These are phyloP conservation scores for Drosophila albomicans DNA, from an alignment of 1,140 invertebrate species.

Conservation along the genomic window DNA sequence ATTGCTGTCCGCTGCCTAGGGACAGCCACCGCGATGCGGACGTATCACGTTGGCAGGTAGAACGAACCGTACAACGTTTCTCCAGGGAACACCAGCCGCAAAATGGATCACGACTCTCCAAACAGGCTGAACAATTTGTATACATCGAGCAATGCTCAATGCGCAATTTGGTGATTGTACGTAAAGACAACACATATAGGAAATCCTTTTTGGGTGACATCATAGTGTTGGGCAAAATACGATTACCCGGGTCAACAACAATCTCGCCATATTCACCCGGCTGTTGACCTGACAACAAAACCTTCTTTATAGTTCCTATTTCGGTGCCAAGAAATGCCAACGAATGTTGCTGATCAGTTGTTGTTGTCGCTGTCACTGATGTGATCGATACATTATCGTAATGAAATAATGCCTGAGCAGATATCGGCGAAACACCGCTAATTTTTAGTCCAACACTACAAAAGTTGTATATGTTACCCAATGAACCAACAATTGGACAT, in stretches of 20 bases:
- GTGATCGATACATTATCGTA: constrained; percentile 93
- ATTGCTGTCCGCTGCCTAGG: constrained; percentile 95
- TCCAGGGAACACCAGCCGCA: constrained; percentile 99
- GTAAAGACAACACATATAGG: constrained; percentile 90
- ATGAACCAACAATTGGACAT: constrained; percentile 93
- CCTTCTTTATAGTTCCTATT: constrained; percentile 92
- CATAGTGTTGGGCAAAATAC: constrained; percentile 92
- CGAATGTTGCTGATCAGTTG: constrained; percentile 92
- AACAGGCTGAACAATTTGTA: constrained; percentile 94
- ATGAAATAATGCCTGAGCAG: constrained; percentile 89
- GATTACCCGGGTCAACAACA: constrained; percentile 89
- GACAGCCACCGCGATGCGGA: constrained; percentile 97
- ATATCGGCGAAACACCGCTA: constrained; percentile 93
- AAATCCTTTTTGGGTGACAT: constrained; percentile 91
- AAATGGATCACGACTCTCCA: constrained; percentile 97
- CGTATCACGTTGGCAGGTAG: constrained; percentile 95
- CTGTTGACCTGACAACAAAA: constrained; percentile 87
- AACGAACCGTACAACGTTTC: constrained; percentile 95
- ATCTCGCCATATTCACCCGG: constrained; percentile 93
- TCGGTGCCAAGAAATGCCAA: constrained; percentile 96
- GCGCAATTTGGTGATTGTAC: constrained; percentile 94
- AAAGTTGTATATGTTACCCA: constrained; percentile 96
- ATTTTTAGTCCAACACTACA: constrained; percentile 97
- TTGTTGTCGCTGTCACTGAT: constrained; percentile 91
- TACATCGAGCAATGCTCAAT: constrained; percentile 96